These are phyloP conservation scores for Pararge aegeria DNA, from an alignment of 1,140 invertebrate species.

Conservation along the genomic window DNA sequence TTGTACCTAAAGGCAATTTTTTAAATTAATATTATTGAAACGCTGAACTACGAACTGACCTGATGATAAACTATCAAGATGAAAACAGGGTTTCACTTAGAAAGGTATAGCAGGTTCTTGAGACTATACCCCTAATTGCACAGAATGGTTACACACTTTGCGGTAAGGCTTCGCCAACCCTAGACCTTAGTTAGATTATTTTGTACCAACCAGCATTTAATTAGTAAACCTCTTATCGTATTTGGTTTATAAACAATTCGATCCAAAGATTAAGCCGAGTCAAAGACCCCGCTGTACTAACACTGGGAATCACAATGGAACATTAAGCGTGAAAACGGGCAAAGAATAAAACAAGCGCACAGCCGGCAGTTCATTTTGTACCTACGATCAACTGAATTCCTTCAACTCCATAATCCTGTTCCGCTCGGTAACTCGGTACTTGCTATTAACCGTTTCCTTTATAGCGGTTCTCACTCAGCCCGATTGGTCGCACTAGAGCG, in stretches of 20 bases:
- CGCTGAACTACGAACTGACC: too few species aligned
- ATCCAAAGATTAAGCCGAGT: conserved; percentile 11
- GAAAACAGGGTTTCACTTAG: too few species aligned
- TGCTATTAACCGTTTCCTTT: conserved; percentile 57
- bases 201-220: conserved; percentile 3
- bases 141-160: too few species aligned
- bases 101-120: too few species aligned
- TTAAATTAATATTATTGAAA: too few species aligned
- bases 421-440: conserved; percentile 51
- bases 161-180: not conserved
- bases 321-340: conserved; percentile 46
- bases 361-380: conserved; percentile 35
- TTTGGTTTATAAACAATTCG: not conserved
- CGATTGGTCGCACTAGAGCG: conserved; percentile 61
- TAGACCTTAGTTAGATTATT: not conserved
- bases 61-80: too few species aligned
- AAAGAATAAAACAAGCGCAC: conserved; percentile 45
- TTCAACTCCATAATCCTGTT: conserved; percentile 38
- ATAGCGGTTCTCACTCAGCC: conserved; percentile 63
- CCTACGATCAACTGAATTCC: conserved; percentile 45
- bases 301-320: conserved; percentile 43
- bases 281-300: conserved; percentile 17
- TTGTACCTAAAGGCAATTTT: too few species aligned
- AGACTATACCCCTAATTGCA: too few species aligned
- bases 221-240: conserved; percentile 1